These are phyloP conservation scores for Gallinago nigripennis DNA, from an alignment of 2,797 vertebrate genomes.

Conservation along the genomic window DNA sequence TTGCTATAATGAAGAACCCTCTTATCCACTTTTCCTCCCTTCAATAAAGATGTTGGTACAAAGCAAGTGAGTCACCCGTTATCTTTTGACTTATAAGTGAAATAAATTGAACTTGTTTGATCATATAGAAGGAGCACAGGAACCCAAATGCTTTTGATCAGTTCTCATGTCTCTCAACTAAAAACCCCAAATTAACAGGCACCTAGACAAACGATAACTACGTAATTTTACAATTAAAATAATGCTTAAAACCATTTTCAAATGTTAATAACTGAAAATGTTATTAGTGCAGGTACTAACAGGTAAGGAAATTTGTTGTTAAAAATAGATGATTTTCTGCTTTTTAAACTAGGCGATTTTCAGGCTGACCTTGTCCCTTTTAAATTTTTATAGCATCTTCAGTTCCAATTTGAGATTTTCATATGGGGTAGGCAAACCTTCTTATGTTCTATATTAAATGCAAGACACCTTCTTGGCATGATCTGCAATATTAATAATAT, in stretches of 20 bases:
- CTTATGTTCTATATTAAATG: conserved; percentile 74
- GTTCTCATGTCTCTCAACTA: background rate
- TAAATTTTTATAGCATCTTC: conserved; percentile 76
- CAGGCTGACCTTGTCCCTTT: conserved; percentile 62
- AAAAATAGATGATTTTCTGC: conserved; percentile 53
- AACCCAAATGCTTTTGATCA: conserved; percentile 6
- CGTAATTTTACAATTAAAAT: background rate
- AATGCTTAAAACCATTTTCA: background rate
- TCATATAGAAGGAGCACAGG: background rate
- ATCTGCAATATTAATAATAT: conserved; percentile 78
- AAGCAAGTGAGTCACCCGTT: background rate
- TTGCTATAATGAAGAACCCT: background rate
- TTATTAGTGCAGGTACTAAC: background rate
- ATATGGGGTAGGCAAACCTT: conserved; percentile 66
- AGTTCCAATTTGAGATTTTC: conserved; percentile 75
- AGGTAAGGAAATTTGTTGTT: conserved; percentile 18
- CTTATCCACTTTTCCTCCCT: background rate
- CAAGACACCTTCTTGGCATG: conserved; percentile 56
- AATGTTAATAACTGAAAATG: background rate
- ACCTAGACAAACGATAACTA: background rate
- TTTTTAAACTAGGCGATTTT: conserved; percentile 30
- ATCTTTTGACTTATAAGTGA: background rate
- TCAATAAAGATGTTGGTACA: background rate
- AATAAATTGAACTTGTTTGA: conserved; percentile 12
- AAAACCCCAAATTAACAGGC: background rate